Evolutionary conservation across 2,888 invertebrate genomes (phyloP).

Genomic region (Troides helena): DNA sequence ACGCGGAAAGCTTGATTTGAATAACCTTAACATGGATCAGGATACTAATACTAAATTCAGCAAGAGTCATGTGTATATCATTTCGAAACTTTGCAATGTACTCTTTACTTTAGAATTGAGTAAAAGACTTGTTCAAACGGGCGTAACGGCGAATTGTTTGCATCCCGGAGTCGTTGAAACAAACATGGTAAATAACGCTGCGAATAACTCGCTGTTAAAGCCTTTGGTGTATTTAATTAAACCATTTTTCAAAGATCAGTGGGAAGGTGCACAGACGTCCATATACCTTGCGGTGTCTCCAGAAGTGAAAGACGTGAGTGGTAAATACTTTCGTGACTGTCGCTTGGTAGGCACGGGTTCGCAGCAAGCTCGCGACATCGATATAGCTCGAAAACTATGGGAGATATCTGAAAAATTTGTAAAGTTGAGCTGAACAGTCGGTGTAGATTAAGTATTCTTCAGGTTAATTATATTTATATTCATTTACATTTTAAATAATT

Average conservation of each 20-base stretch:
- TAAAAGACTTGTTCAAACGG: slow-evolving; percentile 82
- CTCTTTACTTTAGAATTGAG: slow-evolving; percentile 86
- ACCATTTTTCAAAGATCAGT: slow-evolving; percentile 45
- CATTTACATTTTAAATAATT: background rate
- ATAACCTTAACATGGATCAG: slow-evolving; percentile 37
- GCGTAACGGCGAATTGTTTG: slow-evolving; percentile 87
- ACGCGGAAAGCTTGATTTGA: slow-evolving; percentile 39
- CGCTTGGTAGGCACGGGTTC: slow-evolving; percentile 55
- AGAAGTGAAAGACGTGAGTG: slow-evolving; percentile 78
- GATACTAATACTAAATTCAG: slow-evolving; percentile 18
- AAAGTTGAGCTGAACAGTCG: slow-evolving; percentile 35
- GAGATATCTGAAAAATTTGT: slow-evolving; percentile 77
- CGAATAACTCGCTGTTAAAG: slow-evolving; percentile 34
- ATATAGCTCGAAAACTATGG: slow-evolving; percentile 82
- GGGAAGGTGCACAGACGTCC: slow-evolving; percentile 73
- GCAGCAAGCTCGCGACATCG: slow-evolving; percentile 66
- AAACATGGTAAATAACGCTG: slow-evolving; percentile 75
- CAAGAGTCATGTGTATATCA: slow-evolving; percentile 44
- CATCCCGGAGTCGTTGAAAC: slow-evolving; percentile 91
- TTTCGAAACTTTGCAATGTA: slow-evolving; percentile 88
- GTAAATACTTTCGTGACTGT: slow-evolving; percentile 83
- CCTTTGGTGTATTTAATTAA: slow-evolving; percentile 59
- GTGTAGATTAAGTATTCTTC: background rate
- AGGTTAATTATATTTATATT: background rate
- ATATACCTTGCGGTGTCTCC: slow-evolving; percentile 79